Evolutionary conservation across 1,140 invertebrate genomes (phyloP), one percentile per base, ranked within the genome.

Genomic region (Aphelinus certus): DNA sequence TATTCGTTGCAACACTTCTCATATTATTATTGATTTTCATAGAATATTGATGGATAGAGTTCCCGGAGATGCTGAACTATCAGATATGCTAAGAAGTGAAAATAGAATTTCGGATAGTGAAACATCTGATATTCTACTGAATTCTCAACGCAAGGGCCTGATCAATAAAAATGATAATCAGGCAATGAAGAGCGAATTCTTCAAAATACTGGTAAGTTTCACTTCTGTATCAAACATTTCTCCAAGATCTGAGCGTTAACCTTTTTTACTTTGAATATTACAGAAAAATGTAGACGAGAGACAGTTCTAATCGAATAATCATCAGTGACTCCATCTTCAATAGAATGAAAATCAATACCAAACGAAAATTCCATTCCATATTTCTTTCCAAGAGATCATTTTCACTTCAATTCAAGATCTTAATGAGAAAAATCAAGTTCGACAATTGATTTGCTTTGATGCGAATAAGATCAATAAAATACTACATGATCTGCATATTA

Each of bases 231-330:
- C 4, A 7, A 10, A 57, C 26, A 57, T 57, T 7, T 65, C 42
- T 53, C 48, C 57, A 63, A 63, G 26, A 26, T 26, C 26, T 26
- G 26, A 26, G 26, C 26, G 26, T 26, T 46, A 51, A 10, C 4
- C 45, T n/a, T 45, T 55, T 47, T 61, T 67, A 45, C 2, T 60
- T 49, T 68, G 26, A 26, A 26, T 26, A 26, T 26, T 74, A 6
- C 58, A 74, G 72, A 68, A 63, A 48, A 69, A 74, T 51, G 43
- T 74, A 3, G 72, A 74, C 9, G 49, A 74, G 42, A 74, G 68
- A 43, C 10, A 49, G 2, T 63, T 68, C 48, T 74, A 74, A 74
- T 9, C 6, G 7, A 2, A 57, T 43, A 4, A n/a, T 63, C 1
- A 26, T 6, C 26, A 2, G 9, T 57, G 3, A 48, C 45, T 63